These are phyloP conservation scores for Styela clava DNA, from an alignment of 23 tunicate genomes.

Conservation along the genomic window DNA sequence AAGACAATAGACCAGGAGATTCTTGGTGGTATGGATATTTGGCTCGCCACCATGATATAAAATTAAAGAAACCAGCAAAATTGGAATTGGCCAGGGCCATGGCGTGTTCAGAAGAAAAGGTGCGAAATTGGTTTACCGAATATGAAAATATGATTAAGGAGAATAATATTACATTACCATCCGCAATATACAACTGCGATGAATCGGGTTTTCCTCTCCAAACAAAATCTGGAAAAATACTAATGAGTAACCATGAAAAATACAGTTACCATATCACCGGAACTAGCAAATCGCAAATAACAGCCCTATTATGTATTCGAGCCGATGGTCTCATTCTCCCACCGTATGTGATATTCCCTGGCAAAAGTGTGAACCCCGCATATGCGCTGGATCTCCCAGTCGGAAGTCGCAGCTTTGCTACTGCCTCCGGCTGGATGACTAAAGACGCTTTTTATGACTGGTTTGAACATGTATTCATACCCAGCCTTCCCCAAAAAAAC, in stretches of 20 bases:
- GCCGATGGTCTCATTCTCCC: conserved; percentile 11
- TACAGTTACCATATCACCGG: not conserved
- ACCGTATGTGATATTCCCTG: conserved; percentile 22
- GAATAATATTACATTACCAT: not conserved
- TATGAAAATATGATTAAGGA: not conserved
- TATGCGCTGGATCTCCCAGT: conserved; percentile 17
- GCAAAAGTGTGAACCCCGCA: conserved; percentile 12
- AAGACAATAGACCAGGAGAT: conserved; percentile 12
- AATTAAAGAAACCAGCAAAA: not conserved
- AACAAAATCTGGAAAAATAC: not conserved
- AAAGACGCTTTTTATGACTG: not conserved
- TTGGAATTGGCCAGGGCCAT: not conserved
- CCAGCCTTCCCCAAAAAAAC: not conserved
- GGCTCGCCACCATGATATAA: not conserved
- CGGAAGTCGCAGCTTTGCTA: not conserved
- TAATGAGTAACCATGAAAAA: not conserved
- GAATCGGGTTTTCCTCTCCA: not conserved
- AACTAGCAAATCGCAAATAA: not conserved
- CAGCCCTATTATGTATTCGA: not conserved
- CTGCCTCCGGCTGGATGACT: not conserved
- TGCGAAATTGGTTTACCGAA: not conserved
- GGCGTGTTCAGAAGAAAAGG: not conserved
- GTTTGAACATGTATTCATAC: not conserved
- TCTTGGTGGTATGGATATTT: conserved; percentile 26
- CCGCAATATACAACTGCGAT: not conserved